A percentile compares a stretch with the other conserved stretches of the same genome.
Evolutionary conservation across 2,888 invertebrate species (phyloP).

Genomic region (Nomada lathburiana): DNA sequence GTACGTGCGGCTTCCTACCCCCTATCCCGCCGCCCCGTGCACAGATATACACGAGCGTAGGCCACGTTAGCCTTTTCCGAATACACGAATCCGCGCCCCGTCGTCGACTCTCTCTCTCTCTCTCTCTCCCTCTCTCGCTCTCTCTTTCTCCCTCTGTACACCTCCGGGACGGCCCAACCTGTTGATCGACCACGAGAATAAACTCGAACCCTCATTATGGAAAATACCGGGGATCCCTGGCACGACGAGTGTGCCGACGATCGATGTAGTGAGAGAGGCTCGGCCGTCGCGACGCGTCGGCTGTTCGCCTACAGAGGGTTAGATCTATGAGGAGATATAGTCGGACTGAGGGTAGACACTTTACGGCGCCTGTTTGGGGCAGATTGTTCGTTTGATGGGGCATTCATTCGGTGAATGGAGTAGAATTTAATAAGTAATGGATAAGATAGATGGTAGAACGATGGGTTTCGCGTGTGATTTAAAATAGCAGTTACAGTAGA

Average conservation of each 20-base stretch:
- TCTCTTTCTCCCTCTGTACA: not conserved
- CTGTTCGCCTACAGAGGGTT: conserved; percentile 11
- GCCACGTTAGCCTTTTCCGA: conserved; percentile 43
- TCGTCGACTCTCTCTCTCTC: conserved; percentile 32
- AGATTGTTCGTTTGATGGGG: too few species aligned
- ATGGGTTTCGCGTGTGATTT: too few species aligned
- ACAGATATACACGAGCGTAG: not conserved
- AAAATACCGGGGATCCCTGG: conserved; percentile 68
- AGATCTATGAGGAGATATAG: not conserved
- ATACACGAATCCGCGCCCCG: conserved; percentile 49
- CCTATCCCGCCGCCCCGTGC: not conserved
- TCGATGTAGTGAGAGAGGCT: conserved; percentile 44
- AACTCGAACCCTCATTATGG: conserved; percentile 70
- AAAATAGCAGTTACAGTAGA: too few species aligned
- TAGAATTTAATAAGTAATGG: too few species aligned
- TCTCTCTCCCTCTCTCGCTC: conserved; percentile 1
- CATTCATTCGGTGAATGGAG: too few species aligned
- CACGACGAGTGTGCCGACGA: conserved; percentile 24
- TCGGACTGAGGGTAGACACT: too few species aligned
- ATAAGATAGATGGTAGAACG: too few species aligned
- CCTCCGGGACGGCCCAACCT: conserved; percentile 76
- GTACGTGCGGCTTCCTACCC: conserved; percentile 29
- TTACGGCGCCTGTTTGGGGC: too few species aligned
- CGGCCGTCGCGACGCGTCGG: not conserved
- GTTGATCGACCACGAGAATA: conserved; percentile 79